phyloP scores from a whole-genome alignment of 2,888 invertebrate genomes.

The Allygus modestus region DNA sequence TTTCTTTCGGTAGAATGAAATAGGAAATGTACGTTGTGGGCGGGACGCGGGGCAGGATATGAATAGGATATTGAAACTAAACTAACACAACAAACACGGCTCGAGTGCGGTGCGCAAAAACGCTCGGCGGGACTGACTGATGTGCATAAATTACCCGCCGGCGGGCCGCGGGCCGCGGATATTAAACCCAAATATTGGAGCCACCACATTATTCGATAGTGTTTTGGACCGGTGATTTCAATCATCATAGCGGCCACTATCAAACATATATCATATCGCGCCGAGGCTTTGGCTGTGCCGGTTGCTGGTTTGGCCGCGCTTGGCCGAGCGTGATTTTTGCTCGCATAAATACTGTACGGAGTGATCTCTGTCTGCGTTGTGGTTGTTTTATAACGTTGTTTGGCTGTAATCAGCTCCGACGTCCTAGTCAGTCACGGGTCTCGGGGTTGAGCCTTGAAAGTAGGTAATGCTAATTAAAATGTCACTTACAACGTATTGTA shows the following conservation, averaged over 20 bases:
- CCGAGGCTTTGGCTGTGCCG: neutral
- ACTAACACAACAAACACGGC: slow-evolving; percentile 17
- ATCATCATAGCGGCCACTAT: slow-evolving; percentile 51
- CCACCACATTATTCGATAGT: slow-evolving; percentile 46
- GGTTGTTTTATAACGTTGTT: too few relatives aligned
- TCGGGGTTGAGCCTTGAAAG: too few relatives aligned
- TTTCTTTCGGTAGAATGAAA: slow-evolving; percentile 25
- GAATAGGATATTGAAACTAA: slow-evolving; percentile 56
- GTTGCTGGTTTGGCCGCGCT: neutral
- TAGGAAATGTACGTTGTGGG: slow-evolving; percentile 6
- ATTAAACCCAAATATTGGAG: slow-evolving; percentile 52
- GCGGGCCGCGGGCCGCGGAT: slow-evolving; percentile 40
- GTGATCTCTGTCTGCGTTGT: too few relatives aligned
- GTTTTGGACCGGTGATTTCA: slow-evolving; percentile 52
- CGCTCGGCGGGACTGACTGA: neutral
- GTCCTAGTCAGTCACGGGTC: too few relatives aligned
- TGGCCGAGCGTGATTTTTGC: neutral
- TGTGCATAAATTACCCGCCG: slow-evolving; percentile 44
- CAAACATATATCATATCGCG: slow-evolving; percentile 28
- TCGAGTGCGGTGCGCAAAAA: neutral
- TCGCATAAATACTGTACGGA: neutral
- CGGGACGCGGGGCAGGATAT: slow-evolving; percentile 26
- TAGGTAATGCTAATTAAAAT: too few relatives aligned
- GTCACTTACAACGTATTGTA: too few relatives aligned
- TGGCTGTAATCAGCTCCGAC: too few relatives aligned